Base-by-base conservation (phyloP, 2,797 vertebrate genomes). In the Harpagifer antarcticus region DNA sequence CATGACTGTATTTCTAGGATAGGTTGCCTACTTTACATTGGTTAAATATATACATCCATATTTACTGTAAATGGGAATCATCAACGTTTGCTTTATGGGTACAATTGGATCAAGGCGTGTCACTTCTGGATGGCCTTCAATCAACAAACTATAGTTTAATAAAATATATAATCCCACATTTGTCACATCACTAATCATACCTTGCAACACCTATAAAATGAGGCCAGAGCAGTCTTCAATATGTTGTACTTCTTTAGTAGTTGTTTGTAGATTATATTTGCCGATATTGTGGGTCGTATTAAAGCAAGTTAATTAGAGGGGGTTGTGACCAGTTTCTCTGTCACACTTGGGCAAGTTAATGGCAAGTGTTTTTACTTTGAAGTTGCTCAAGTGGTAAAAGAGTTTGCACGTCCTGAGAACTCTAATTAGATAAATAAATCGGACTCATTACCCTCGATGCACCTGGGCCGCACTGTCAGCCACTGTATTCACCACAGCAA, bases 381-480 rank as follows among this genome's bases (percentile, higher is more conserved):
- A 62, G 53, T 20, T 16, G 27, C 20, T 54, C 27, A 42, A 17
- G 44, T 19, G 11, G 4, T 45, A n/a, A 40, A 57, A 47, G 6
- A 52, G 4, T 31, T 19, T 12, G 49, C 4, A 6, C 53, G 16
- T 37, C 55, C 27, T 58, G 20, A 17, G 61, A 48, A 60, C n/a
- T 52, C 10, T 49, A 27, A 45, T 7, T 47, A 27, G 17, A 75
- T 9, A 37, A 68, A 68, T 53, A 58, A 56, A 68, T 58, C 27
- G 5, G 20, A 37, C 53, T 74, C 23, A 49, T 54, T 2, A 53
- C 17, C 42, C 44, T 15, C 20, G 37, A 42, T 73, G 79, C 84
- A 82, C 44, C 79, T 75, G 73, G 74, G 71, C 67, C 52, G n/a
- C 49, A 54, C 64, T 48, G 76, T 76, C 76, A 85, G 72, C 44